Evolutionary conservation across 2,113 vertebrate species (phyloP).

Genomic region (Dicentrarchus labrax): DNA sequence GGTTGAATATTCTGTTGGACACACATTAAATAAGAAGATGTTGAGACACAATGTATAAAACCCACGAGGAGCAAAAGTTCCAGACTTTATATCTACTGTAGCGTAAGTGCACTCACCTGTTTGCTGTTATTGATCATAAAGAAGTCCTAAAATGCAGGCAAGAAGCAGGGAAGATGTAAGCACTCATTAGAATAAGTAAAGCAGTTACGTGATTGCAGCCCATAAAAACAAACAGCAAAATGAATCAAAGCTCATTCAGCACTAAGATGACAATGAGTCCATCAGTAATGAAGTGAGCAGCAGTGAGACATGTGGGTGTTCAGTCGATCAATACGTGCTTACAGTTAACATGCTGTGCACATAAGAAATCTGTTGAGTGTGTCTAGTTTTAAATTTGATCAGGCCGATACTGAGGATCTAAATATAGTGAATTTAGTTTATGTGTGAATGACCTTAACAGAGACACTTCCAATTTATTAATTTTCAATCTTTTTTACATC

Average conservation of each 20-base stretch:
- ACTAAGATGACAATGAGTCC: constrained; percentile 54
- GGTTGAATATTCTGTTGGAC: not conserved
- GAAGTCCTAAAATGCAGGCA: constrained; percentile 98
- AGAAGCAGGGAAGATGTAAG: constrained; percentile 96
- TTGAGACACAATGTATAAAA: not conserved
- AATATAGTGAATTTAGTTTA: not conserved
- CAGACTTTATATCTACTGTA: constrained; percentile 27
- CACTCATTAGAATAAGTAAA: constrained; percentile 88
- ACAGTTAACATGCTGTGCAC: constrained; percentile 64
- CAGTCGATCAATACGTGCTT: constrained; percentile 36
- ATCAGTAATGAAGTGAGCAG: constrained; percentile 67
- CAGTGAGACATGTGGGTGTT: constrained; percentile 44
- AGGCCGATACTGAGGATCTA: not conserved
- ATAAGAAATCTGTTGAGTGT: not conserved
- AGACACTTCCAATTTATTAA: not conserved
- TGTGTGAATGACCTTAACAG: no score
- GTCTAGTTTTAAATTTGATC: not conserved
- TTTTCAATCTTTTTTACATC: not conserved
- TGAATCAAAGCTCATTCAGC: constrained; percentile 62
- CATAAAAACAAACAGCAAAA: constrained; percentile 70
- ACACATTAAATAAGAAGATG: not conserved
- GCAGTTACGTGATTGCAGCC: constrained; percentile 91
- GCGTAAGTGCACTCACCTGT: constrained; percentile 91
- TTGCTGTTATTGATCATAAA: constrained; percentile 97
- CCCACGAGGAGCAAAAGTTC: not conserved